phyloP scores from a whole-genome alignment of 2,113 vertebrate species.

The Planiliza haematocheilus region DNA sequence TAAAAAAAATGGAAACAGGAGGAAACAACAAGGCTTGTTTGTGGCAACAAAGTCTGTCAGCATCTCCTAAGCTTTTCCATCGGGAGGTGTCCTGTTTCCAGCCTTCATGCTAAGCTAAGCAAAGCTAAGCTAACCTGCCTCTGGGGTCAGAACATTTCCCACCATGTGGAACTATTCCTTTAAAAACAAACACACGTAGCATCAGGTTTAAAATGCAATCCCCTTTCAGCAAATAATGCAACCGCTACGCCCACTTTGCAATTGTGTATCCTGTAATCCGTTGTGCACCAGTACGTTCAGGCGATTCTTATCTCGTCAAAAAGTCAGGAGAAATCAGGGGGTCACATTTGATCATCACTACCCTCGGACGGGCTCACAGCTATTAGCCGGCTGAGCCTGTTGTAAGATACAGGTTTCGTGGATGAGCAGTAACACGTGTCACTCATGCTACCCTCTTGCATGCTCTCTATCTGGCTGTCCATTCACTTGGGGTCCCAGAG shows the following conservation, averaged over 20 bases:
- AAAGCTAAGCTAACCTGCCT: not conserved
- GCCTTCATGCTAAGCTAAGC: not conserved
- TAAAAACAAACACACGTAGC: not conserved
- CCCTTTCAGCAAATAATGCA: no score
- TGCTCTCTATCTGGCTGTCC: constrained; percentile 6
- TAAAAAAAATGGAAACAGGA: not conserved
- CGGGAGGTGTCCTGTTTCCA: not conserved
- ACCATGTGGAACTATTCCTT: constrained; percentile 1
- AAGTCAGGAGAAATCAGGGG: not conserved
- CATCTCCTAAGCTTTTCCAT: not conserved
- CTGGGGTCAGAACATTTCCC: not conserved
- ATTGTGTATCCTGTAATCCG: not conserved
- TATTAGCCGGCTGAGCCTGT: not conserved
- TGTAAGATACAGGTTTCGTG: not conserved
- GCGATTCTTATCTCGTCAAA: no score
- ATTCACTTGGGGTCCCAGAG: no score
- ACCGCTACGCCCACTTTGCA: no score
- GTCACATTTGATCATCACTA: no score
- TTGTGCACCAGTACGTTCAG: not conserved
- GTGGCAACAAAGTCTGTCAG: not conserved
- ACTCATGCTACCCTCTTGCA: no score
- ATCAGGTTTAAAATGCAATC: no score
- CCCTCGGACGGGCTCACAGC: no score
- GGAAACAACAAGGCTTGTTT: not conserved
- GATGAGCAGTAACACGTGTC: no score